Conservation (phyloP, 2,888 invertebrate species). For the Myopa testacea region DNA sequence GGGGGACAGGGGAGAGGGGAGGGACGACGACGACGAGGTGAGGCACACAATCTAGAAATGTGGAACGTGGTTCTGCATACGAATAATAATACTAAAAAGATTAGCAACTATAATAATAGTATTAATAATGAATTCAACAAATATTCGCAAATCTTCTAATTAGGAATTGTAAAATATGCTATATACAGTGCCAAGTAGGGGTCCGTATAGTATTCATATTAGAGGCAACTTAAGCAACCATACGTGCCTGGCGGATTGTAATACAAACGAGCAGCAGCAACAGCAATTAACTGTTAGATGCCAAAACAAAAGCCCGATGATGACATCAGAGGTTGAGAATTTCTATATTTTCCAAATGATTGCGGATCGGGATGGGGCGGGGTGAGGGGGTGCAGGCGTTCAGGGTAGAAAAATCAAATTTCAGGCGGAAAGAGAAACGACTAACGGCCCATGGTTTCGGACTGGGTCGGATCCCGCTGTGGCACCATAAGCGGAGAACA, state of each 20-base stretch:
- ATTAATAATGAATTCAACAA: no score
- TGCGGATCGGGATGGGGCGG: background rate
- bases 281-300: constrained; percentile 24
- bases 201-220: background rate
- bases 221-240: background rate
- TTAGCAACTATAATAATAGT: background rate
- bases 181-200: background rate
- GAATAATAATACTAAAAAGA: background rate
- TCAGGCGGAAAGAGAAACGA: no score
- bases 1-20: no score
- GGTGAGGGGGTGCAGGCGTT: background rate
- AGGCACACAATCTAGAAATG: background rate
- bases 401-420: no score
- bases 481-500: no score
- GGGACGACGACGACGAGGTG: background rate
- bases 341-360: constrained; percentile 5
- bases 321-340: constrained; percentile 33
- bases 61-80: background rate
- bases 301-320: constrained; percentile 27
- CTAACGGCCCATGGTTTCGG: no score
- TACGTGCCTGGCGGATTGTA: background rate
- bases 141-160: background rate
- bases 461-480: no score
- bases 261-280: background rate
- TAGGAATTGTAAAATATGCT: background rate